A percentile compares a stretch with the other conserved stretches of the same genome.
Evolutionary conservation across 2,888 invertebrate species (phyloP).

Genomic region (Gandaritis pyraliata): DNA sequence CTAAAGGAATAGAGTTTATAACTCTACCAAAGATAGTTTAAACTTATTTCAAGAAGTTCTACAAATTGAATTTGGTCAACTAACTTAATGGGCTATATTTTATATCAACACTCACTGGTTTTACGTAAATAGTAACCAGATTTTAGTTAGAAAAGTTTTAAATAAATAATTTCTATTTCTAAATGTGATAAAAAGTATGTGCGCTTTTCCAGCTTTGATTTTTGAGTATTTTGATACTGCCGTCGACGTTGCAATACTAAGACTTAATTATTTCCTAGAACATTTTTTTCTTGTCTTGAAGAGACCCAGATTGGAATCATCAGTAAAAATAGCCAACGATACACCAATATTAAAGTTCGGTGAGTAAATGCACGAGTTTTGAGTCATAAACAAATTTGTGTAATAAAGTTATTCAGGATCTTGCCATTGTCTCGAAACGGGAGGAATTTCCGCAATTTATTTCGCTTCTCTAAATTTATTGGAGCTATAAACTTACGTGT

Average conservation of each 20-base stretch:
- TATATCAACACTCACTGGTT: not conserved
- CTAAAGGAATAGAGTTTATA: constrained; percentile 8
- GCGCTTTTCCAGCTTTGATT: no score
- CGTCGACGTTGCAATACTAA: not conserved
- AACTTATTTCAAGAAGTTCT: not conserved
- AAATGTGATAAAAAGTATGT: no score
- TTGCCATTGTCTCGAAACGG: constrained; percentile 26
- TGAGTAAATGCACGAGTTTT: constrained; percentile 8
- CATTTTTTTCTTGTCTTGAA: no score
- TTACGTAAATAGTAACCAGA: not conserved
- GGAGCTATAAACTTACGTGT: constrained; percentile 88
- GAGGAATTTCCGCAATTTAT: constrained; percentile 27
- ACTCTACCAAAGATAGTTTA: not conserved
- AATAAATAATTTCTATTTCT: no score
- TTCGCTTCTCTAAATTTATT: constrained; percentile 29
- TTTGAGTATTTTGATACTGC: no score
- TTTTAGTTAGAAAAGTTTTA: no score
- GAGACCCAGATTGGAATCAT: not conserved
- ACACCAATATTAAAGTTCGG: not conserved
- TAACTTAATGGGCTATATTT: not conserved
- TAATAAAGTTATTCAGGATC: constrained; percentile 32
- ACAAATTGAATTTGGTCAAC: constrained; percentile 1
- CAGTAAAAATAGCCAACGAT: not conserved
- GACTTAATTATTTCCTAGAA: not conserved
- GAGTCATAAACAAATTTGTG: constrained; percentile 30